Base-by-base conservation (phyloP, 2,888 invertebrate species). In the Dicranocentrus wangi region DNA sequence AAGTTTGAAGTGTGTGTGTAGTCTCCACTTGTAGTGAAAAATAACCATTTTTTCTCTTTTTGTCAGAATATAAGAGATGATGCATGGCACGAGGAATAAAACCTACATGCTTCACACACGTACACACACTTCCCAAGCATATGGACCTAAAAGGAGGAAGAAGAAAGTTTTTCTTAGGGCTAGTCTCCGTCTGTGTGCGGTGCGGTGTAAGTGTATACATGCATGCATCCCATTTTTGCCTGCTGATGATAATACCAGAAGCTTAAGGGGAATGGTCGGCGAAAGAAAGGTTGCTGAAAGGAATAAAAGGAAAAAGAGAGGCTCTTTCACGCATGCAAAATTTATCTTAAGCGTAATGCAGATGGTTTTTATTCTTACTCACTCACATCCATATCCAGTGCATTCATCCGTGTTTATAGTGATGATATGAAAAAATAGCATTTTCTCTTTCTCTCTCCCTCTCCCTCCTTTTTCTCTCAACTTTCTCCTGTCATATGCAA, bases 291-390 rank as follows among this genome's bases (percentile, higher is more conserved):
- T 55, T 47, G 7, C 32, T 47, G 39, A 39, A 8, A 13, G 39
- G 39, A 43, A 1, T 17, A 28, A 13, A 23, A 55, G 66, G 65
- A 23, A 42, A 51, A 23, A 70, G 66, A 42, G 32, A 66, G 69
- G 53, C 43, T 61, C 65, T 73, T 63, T 76, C 81, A 81, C 76
- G 76, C 76, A 81, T 76, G 66, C 76, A 81, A 75, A 81, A 81
- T 81, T 81, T 71, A 76, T 81, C 70, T 69, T 43, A 58, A 58
- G 63, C 19, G 47, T 53, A 69, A 75, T 75, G 65, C 66, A 66
- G 55, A 55, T 58, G 76, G 28, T 39, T 58, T 55, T 60, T 21
- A 2, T 17, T n/a, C 15, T 47, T 47, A n/a, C 42, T 32, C 17
- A 63, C 63, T 39, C 39, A 63, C 19, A 8, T 39, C 25, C 63